Evolutionary conservation across 2,888 invertebrate species (phyloP), one percentile per base, ranked within the genome.

Genomic region (Mythimna impura): DNA sequence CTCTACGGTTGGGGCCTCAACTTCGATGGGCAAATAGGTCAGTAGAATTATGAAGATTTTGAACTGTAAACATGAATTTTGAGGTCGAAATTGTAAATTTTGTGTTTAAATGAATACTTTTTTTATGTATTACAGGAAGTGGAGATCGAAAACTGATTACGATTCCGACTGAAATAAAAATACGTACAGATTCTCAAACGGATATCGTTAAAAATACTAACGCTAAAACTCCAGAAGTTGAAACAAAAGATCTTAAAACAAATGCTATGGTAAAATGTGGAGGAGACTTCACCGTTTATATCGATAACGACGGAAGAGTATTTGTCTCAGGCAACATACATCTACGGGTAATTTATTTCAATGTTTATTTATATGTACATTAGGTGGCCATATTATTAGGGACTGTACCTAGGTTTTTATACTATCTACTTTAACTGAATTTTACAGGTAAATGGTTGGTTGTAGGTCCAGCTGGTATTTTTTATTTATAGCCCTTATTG

Each of bases 1-100:
- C 92, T 98, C 2, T 98, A 98, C 87, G 97, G 97, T 0, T 99
- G 99, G 98, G 99, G 99, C 3, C 97, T 98, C 79, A 99, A 98
- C 93, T 97, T 98, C 78, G 99, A 99, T 90, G 99, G 99, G 52
- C 99, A 99, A 91, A 94, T 99, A 69, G 99, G 98, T 96, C 80
- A 88, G 89, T 83, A 47, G 0, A 55, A 22, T n/a, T 73, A 25
- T 43, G 5, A 30, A 22, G 4, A 17, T 6, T 40, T 40, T 47
- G 47, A 17, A 47, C 17, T 17, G 17, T 3, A 47, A 12, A 4
- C 17, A 47, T 47, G 17, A 17, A 17, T 47, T 47, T 47, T 47
- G 17, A 47, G 6, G 5, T 47, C 47, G 2, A 17, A 47, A 47
- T 47, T 47, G 43, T 14, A 17, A 4, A 5, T 47, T 47, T 47